Conservation (phyloP, 1,140 invertebrate genomes). For the Meloidogyne exigua region DNA sequence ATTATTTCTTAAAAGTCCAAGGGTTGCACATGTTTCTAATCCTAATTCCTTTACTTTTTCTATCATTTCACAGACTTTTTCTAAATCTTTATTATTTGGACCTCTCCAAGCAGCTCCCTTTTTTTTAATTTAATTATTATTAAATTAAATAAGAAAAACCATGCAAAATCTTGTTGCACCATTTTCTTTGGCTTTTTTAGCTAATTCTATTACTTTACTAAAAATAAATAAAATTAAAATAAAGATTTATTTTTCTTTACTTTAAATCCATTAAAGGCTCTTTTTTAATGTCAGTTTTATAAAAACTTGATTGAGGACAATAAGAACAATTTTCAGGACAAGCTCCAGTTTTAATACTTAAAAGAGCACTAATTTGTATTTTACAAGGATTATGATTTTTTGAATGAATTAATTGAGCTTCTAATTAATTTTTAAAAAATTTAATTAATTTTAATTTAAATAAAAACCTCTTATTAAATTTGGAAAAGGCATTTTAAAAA, state of each 20-base stretch:
- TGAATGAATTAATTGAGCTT: conserved; percentile 13
- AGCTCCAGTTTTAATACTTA: conserved; percentile 25
- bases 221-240: neutral
- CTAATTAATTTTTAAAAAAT: neutral
- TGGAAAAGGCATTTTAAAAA: conserved; percentile 22
- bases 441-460: neutral
- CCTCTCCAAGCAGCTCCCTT: conserved; percentile 24
- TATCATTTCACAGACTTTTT: conserved; percentile 29
- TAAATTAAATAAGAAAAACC: conserved; percentile 10
- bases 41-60: conserved; percentile 23
- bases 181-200: conserved; percentile 16
- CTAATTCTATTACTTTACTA: conserved; percentile 18
- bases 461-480: conserved; percentile 12
- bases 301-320: conserved; percentile 20
- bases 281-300: conserved; percentile 21
- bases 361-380: conserved; percentile 20
- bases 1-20: conserved; percentile 24
- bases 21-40: conserved; percentile 21
- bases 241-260: neutral
- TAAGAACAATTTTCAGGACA: conserved; percentile 28
- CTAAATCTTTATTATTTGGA: conserved; percentile 12
- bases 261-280: conserved; percentile 21
- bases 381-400: conserved; percentile 10
- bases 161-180: conserved; percentile 26
- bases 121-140: neutral